phyloP scores from a whole-genome alignment of 2,113 vertebrate species.

The Sinocyclocheilus anophthalmus region DNA sequence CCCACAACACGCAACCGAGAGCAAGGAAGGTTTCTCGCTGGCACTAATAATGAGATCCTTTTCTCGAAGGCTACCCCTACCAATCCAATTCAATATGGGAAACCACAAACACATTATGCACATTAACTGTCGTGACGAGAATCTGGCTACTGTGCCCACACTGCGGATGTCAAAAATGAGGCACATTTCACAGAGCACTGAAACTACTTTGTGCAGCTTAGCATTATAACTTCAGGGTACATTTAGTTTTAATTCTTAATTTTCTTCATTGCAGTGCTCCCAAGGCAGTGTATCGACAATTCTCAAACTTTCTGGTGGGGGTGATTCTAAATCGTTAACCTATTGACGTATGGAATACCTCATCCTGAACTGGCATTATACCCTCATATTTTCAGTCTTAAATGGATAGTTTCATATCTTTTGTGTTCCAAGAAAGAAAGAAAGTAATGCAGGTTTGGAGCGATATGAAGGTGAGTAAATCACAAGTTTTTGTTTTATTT shows the following conservation, averaged over 20 bases:
- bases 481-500: no score
- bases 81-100: constrained; percentile 53
- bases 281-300: background rate
- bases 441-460: background rate
- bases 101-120: constrained; percentile 52
- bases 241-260: background rate
- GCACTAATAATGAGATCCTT: constrained; percentile 59
- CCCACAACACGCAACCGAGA: constrained; percentile 53
- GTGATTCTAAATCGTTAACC: background rate
- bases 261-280: background rate
- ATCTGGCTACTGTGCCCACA: constrained; percentile 32
- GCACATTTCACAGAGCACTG: constrained; percentile 1
- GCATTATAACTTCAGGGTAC: background rate
- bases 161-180: constrained; percentile 24
- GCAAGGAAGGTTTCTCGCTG: constrained; percentile 57
- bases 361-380: background rate
- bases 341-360: background rate
- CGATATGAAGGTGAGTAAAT: background rate
- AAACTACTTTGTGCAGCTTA: constrained; percentile 2
- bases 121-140: constrained; percentile 18
- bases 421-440: background rate
- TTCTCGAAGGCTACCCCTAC: constrained; percentile 51
- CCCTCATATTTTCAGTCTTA: background rate
- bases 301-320: background rate
- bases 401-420: background rate